phyloP scores from a whole-genome alignment of 2,113 vertebrate species.

The Erythrocercus mccallii region DNA sequence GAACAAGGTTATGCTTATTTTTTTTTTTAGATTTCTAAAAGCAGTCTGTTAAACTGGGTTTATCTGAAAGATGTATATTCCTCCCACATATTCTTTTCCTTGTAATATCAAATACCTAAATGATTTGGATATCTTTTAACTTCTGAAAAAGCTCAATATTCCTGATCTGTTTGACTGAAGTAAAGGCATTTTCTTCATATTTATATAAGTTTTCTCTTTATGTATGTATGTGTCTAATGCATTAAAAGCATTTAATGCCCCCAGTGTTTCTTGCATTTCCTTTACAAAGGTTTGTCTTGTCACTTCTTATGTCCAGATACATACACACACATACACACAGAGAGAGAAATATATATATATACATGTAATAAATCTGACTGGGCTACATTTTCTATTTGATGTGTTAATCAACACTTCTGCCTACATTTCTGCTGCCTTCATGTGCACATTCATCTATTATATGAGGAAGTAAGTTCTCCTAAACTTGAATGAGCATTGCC shows the following conservation, averaged over 20 bases:
- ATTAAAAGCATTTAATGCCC: background rate
- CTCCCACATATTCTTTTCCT: background rate
- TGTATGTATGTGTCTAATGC: background rate
- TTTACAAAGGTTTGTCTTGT: background rate
- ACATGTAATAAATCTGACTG: background rate
- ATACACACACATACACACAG: background rate
- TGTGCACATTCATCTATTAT: background rate
- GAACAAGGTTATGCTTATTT: background rate
- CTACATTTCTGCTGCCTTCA: background rate
- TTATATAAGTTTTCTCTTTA: background rate
- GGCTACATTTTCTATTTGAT: background rate
- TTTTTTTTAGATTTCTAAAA: background rate
- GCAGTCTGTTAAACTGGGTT: background rate
- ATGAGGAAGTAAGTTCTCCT: background rate
- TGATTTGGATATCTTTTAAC: background rate
- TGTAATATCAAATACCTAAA: background rate
- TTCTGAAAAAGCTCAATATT: background rate
- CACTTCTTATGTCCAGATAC: background rate
- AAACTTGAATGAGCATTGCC: background rate
- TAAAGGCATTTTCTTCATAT: background rate
- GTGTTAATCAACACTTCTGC: background rate
- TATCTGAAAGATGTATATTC: background rate
- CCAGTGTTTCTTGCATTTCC: background rate
- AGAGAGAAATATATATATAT: no score
- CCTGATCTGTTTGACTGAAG: background rate